Evolutionary conservation across 2,888 invertebrate genomes (phyloP), one percentile per base, ranked within the genome.

Genomic region (Mylabris sibirica): DNA sequence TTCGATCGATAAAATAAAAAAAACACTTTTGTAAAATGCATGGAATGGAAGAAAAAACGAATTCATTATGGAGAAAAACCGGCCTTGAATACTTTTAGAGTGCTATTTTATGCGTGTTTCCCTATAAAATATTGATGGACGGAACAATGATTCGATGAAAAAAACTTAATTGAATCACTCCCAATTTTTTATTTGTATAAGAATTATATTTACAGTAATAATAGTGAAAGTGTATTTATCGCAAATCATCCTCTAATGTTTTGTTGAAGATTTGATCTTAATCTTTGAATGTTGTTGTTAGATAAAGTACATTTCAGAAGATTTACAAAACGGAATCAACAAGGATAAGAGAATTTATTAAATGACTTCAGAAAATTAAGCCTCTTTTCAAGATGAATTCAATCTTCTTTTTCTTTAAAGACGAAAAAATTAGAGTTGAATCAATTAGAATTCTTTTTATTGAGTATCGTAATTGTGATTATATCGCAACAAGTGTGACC

Each of bases 401-500:
- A 14, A n/a, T 14, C 1, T 41, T 41, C 35, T 30, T 0, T 30
- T 30, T 30, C 5, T 30, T 30, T 6, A 30, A 30, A 30, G n/a
- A n/a, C n/a, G n/a, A 26, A 26, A 30, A 35, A 35, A 9, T 8
- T 35, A 35, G 35, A 35, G 0, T 35, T 35, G 9, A 35, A 35
- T 6, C 12, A 12, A 35, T 11, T 35, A 12, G 35, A 12, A 9
- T 41, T 41, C 14, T n/a, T 41, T 6, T 30, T 30, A 8, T 30
- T 30, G 3, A 30, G 41, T 4, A 17, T n/a, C 1, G 3, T 6
- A 17, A 17, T 49, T 49, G 17, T 49, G 20, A 49, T 20, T 49
- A 49, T 20, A 49, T 20, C 17, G 49, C 49, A 49, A 49, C 49
- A 49, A 49, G 49, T 49, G 49, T 49, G 49, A 49, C 49, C 49